A percentile compares a stretch with the other conserved stretches of the same genome.
Evolutionary conservation across 2,113 vertebrate genomes (phyloP).

Genomic region (Turnix velox): DNA sequence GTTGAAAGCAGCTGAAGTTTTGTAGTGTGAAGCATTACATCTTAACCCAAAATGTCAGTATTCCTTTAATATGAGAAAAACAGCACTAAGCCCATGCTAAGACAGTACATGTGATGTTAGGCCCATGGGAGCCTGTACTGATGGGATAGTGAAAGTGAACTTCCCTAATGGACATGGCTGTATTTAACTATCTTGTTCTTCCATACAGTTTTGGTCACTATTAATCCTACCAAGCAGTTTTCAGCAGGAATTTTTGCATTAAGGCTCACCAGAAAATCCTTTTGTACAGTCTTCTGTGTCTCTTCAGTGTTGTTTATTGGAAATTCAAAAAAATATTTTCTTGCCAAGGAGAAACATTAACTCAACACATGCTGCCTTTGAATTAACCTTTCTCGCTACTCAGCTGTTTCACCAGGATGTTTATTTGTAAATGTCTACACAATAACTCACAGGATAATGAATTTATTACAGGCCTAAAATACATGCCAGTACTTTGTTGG

Average conservation of each 20-base stretch:
- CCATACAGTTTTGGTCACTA: neutral
- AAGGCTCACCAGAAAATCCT: neutral
- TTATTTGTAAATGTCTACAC: neutral
- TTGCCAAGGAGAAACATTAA: neutral
- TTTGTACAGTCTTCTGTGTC: neutral
- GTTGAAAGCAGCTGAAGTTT: neutral
- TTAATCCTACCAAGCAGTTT: neutral
- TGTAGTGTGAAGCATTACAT: neutral
- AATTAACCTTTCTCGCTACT: neutral
- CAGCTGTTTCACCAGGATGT: neutral
- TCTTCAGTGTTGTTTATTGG: neutral
- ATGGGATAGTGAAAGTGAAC: neutral
- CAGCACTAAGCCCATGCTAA: neutral
- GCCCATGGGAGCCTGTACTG: neutral
- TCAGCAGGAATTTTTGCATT: neutral
- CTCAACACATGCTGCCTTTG: neutral
- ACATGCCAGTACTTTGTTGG: neutral
- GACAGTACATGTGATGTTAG: accelerated
- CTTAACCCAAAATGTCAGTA: neutral
- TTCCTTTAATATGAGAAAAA: neutral
- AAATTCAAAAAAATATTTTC: neutral
- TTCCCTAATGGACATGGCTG: neutral
- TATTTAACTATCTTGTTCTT: neutral
- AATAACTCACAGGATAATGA: neutral
- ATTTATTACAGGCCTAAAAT: neutral